Percentiles rank a stretch among this genome's conserved stretches.
Evolutionary conservation across 2,888 invertebrate species (phyloP).

Genomic region (Phyllotreta cruciferae): DNA sequence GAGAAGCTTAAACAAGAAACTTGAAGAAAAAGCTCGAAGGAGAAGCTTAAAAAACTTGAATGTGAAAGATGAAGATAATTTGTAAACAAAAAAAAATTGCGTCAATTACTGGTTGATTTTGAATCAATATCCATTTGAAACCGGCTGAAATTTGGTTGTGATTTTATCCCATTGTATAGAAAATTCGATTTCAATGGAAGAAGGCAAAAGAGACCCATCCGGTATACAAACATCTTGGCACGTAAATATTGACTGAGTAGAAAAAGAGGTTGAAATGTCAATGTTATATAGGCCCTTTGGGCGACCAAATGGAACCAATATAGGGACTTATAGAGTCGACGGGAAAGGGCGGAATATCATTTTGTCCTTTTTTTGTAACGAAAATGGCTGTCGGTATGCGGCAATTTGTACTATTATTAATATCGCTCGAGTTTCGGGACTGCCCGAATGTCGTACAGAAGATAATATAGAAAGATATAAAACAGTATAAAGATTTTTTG

Average conservation of each 20-base stretch:
- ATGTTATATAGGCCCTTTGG: slow-evolving; percentile 44
- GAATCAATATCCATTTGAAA: too few species aligned
- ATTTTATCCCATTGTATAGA: too few species aligned
- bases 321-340: slow-evolving; percentile 16
- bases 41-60: too few species aligned
- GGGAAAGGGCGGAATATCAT: slow-evolving; percentile 15
- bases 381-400: slow-evolving; percentile 16
- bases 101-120: too few species aligned
- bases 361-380: slow-evolving; percentile 19
- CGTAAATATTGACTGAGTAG: slow-evolving; percentile 45
- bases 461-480: slow-evolving; percentile 1
- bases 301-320: slow-evolving; percentile 43
- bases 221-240: slow-evolving; percentile 11
- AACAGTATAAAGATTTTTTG: slow-evolving; percentile 6
- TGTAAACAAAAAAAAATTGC: too few species aligned
- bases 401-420: slow-evolving; percentile 27
- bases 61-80: too few species aligned
- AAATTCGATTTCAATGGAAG: too few species aligned
- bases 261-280: slow-evolving; percentile 40
- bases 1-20: too few species aligned
- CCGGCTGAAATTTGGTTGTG: too few species aligned
- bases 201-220: background rate
- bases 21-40: too few species aligned
- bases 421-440: slow-evolving; percentile 2
- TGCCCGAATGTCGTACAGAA: background rate